phyloP scores from a whole-genome alignment of 2,113 vertebrate species.

The Podarcis cretensis region DNA sequence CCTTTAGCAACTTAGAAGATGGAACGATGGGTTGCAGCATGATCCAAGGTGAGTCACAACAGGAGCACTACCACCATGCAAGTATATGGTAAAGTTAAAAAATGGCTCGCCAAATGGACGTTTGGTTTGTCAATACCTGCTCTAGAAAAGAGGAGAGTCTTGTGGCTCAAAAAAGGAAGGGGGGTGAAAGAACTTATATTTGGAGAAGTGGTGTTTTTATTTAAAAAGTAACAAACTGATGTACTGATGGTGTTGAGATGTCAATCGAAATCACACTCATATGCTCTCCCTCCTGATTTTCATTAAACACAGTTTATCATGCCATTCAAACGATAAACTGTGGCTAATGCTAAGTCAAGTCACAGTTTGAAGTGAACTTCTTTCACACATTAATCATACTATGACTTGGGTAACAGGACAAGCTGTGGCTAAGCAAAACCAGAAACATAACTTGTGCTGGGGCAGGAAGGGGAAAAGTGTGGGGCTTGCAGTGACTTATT shows the following conservation, averaged over 20 bases:
- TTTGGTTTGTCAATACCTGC: neutral
- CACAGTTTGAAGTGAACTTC: neutral
- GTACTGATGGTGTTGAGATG: neutral
- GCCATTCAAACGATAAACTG: neutral
- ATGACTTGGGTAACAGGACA: too few relatives aligned
- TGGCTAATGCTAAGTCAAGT: neutral
- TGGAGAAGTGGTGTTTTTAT: neutral
- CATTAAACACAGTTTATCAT: neutral
- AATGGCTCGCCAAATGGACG: neutral
- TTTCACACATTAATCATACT: neutral
- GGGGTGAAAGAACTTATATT: neutral
- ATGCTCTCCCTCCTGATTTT: neutral
- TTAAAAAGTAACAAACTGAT: neutral
- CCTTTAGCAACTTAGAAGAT: neutral
- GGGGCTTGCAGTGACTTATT: neutral
- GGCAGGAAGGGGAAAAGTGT: neutral
- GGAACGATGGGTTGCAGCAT: neutral
- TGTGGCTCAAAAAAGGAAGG: neutral
- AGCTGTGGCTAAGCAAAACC: neutral
- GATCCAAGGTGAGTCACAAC: too few relatives aligned
- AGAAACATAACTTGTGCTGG: neutral
- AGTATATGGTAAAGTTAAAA: too few relatives aligned
- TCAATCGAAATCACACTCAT: neutral
- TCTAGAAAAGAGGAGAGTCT: neutral
- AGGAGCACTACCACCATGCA: too few relatives aligned